Percentiles rank a stretch among this genome's conserved stretches.
Evolutionary conservation across 2,113 vertebrate genomes (phyloP).

Genomic region (Leptodactylus fuscus): DNA sequence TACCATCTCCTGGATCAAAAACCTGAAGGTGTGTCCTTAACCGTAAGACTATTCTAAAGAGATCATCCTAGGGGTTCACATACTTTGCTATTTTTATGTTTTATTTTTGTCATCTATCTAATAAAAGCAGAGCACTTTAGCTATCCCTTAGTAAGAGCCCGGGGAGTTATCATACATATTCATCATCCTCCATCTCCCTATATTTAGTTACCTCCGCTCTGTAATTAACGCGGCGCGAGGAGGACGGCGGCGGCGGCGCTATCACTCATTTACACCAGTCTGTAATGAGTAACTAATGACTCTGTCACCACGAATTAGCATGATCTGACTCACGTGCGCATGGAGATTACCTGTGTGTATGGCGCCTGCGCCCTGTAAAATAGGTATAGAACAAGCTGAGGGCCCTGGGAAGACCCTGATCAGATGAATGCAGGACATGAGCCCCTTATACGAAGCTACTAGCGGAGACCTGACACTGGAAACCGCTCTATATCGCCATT

Average conservation of each 20-base stretch:
- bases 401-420: too few relatives aligned
- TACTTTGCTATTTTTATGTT: not conserved
- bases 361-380: not conserved
- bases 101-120: not conserved
- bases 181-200: not conserved
- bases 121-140: not conserved
- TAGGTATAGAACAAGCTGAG: too few relatives aligned
- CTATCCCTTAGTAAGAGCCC: not conserved
- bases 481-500: too few relatives aligned
- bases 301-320: not conserved
- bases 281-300: slow-evolving; percentile 2
- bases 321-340: not conserved
- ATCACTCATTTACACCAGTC: not conserved
- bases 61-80: not conserved
- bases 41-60: not conserved
- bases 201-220: not conserved
- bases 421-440: too few relatives aligned
- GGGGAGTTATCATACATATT: not conserved
- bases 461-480: too few relatives aligned
- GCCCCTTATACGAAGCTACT: too few relatives aligned
- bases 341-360: not conserved
- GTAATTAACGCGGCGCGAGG: not conserved
- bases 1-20: too few relatives aligned
- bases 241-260: not conserved
- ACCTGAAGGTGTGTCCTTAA: not conserved